A percentile compares a stretch with the other conserved stretches of the same genome.
These are phyloP conservation scores for Okamejei kenojei DNA, from an alignment of 2,797 vertebrate genomes.

Conservation along the genomic window DNA sequence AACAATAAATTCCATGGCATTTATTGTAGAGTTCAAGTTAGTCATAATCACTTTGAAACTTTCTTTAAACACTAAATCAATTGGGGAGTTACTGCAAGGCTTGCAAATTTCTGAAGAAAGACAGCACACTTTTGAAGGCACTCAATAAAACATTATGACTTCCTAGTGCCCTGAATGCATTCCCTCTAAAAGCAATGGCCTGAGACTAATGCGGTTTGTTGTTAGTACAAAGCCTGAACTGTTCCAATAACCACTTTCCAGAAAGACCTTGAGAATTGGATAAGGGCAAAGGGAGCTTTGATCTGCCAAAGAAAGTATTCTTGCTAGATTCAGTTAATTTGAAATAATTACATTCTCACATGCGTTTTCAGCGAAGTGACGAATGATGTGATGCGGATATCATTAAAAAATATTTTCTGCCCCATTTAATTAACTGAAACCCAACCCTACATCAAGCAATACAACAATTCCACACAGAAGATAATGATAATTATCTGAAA, in stretches of 20 bases:
- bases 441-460: not conserved
- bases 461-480: no score
- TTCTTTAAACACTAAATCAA: slow-evolving; percentile 25
- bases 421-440: not conserved
- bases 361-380: not conserved
- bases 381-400: not conserved
- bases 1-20: slow-evolving; percentile 1
- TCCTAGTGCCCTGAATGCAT: slow-evolving; percentile 24
- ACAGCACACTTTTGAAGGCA: not conserved
- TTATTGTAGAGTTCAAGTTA: not conserved
- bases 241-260: not conserved
- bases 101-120: not conserved
- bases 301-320: slow-evolving; percentile 5
- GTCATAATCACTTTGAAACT: slow-evolving; percentile 12
- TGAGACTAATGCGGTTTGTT: slow-evolving; percentile 36
- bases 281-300: slow-evolving; percentile 11
- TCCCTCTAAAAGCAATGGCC: slow-evolving; percentile 29
- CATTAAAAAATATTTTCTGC: not conserved
- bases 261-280: slow-evolving; percentile 22
- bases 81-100: slow-evolving; percentile 2
- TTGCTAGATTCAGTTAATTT: not conserved
- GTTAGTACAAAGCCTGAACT: slow-evolving; percentile 27
- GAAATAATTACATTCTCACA: not conserved
- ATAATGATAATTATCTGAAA: not conserved
- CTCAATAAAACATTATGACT: slow-evolving; percentile 35